Evolutionary conservation across 2,888 invertebrate genomes (phyloP).

Genomic region (Boloria selene): DNA sequence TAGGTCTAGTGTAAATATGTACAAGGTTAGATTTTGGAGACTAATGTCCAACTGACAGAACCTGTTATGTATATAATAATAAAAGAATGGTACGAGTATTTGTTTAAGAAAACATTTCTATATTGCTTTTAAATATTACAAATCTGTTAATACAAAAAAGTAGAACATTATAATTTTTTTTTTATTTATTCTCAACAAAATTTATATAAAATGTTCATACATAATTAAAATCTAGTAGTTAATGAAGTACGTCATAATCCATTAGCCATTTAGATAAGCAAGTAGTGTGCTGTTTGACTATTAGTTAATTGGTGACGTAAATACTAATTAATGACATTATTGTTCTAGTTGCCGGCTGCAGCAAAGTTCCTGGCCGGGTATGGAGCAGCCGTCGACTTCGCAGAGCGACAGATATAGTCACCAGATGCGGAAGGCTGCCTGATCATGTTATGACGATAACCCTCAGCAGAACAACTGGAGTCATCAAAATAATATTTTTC

Average conservation of each 20-base stretch:
- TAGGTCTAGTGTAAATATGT: too few relatives aligned
- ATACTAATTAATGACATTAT: conserved; percentile 41
- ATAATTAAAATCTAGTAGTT: too few relatives aligned
- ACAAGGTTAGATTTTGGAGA: too few relatives aligned
- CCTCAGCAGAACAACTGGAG: conserved; percentile 41
- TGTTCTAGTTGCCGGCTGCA: conserved; percentile 75
- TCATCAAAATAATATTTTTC: conserved; percentile 34
- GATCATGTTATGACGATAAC: conserved; percentile 57
- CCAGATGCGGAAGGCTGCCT: conserved; percentile 50
- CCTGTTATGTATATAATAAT: too few relatives aligned
- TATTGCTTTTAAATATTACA: too few relatives aligned
- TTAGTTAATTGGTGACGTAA: background rate
- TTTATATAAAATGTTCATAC: too few relatives aligned
- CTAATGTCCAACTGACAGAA: too few relatives aligned
- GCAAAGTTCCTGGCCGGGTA: conserved; percentile 70
- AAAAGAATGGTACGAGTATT: too few relatives aligned
- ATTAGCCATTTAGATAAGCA: background rate
- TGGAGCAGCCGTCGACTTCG: conserved; percentile 73
- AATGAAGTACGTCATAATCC: background rate
- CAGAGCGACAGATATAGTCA: conserved; percentile 45
- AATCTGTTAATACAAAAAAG: too few relatives aligned
- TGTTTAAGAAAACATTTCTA: too few relatives aligned
- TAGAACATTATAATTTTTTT: too few relatives aligned
- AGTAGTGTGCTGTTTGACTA: background rate
- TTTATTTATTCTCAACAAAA: too few relatives aligned